Percentiles rank a stretch among this genome's conserved stretches.
phyloP scores from a whole-genome alignment of 2,113 vertebrate species.

The Rana temporaria region DNA sequence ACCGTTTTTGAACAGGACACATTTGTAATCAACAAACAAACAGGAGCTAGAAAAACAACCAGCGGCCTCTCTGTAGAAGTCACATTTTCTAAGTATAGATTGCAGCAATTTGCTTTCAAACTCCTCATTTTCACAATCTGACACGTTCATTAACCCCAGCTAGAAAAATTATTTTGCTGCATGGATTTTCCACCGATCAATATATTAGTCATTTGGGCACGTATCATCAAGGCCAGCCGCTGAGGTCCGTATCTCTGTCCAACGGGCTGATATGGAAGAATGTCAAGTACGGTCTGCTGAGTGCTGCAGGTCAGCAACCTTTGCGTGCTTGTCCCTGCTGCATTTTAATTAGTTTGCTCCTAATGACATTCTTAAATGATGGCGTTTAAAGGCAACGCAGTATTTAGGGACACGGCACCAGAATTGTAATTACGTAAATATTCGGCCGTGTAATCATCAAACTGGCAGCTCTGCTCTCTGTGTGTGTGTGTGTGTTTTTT shows the following conservation, averaged over 20 bases:
- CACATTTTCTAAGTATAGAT: slow-evolving; percentile 91
- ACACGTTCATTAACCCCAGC: slow-evolving; percentile 93
- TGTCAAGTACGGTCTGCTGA: slow-evolving; percentile 71
- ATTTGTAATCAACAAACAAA: slow-evolving; percentile 49
- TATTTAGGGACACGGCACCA: background rate
- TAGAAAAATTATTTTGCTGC: slow-evolving; percentile 85
- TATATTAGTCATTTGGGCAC: slow-evolving; percentile 90
- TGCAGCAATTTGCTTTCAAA: slow-evolving; percentile 94
- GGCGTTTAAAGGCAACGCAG: slow-evolving; percentile 60
- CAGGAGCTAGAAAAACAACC: slow-evolving; percentile 61
- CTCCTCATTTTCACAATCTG: slow-evolving; percentile 94
- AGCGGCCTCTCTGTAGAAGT: slow-evolving; percentile 60
- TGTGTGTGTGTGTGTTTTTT: background rate
- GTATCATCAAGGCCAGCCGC: slow-evolving; percentile 82
- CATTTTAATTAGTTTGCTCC: slow-evolving; percentile 72
- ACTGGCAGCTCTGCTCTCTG: background rate
- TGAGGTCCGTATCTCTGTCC: slow-evolving; percentile 72
- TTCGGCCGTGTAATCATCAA: background rate
- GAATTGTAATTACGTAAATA: slow-evolving; percentile 23
- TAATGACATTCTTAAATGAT: slow-evolving; percentile 68
- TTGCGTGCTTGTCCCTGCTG: slow-evolving; percentile 66
- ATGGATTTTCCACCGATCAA: slow-evolving; percentile 91
- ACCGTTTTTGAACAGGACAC: background rate
- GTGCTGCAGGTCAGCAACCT: slow-evolving; percentile 66
- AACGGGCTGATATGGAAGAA: slow-evolving; percentile 73